Conservation (phyloP, 2,888 invertebrate genomes). For the Neoaliturus tenellus region DNA sequence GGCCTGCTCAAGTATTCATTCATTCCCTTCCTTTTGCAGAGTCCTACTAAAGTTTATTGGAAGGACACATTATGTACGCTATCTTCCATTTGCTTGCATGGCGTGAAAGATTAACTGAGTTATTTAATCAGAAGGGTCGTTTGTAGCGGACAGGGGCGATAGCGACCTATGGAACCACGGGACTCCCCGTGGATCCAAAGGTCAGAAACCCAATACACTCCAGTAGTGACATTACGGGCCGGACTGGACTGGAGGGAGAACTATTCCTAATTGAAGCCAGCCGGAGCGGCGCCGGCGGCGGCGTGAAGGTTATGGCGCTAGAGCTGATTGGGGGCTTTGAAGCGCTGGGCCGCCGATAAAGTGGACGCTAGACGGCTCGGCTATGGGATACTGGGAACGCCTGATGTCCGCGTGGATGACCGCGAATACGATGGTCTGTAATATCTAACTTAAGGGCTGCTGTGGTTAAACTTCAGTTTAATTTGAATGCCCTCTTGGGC, state of each 20-base stretch:
- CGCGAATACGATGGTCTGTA: too few species aligned
- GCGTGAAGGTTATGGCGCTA: not conserved
- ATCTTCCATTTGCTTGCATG: not conserved
- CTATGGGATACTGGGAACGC: too few species aligned
- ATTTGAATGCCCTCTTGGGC: too few species aligned
- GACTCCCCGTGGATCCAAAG: not conserved
- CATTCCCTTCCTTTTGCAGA: too few species aligned
- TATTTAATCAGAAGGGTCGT: not conserved
- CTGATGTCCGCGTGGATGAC: too few species aligned
- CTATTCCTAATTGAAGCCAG: not conserved
- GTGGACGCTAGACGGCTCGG: too few species aligned
- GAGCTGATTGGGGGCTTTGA: conserved; percentile 23
- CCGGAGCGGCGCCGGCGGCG: not conserved
- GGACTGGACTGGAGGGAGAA: conserved; percentile 5
- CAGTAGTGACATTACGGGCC: not conserved
- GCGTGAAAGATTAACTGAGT: not conserved
- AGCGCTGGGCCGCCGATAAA: not conserved
- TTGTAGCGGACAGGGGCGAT: not conserved
- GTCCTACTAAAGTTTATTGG: too few species aligned
- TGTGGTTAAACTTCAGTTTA: too few species aligned
- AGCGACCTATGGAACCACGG: not conserved
- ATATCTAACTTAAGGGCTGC: too few species aligned
- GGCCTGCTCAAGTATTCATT: too few species aligned
- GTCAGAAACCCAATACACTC: not conserved
- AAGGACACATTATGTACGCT: too few species aligned